These are phyloP conservation scores for Podabrus alpinus DNA, from an alignment of 2,888 invertebrate genomes.

Conservation along the genomic window DNA sequence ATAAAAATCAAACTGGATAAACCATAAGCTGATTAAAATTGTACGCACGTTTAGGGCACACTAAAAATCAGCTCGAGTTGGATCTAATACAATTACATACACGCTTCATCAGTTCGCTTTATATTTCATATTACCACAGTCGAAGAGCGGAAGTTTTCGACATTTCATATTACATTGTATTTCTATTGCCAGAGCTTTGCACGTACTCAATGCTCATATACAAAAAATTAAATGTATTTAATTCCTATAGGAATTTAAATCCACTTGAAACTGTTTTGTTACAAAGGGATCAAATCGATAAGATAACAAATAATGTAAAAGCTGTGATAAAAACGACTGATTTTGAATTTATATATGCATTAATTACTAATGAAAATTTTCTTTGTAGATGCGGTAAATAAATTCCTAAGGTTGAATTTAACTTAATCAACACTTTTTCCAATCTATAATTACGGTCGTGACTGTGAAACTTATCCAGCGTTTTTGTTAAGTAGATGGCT, in stretches of 20 bases:
- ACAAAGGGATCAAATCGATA: not conserved
- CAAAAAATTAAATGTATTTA: not conserved
- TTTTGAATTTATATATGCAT: not conserved
- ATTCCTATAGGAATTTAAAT: slow-evolving; percentile 22
- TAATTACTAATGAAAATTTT: not conserved
- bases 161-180: slow-evolving; percentile 33
- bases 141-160: slow-evolving; percentile 30
- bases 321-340: not conserved
- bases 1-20: slow-evolving; percentile 24
- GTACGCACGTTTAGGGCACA: slow-evolving; percentile 33
- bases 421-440: slow-evolving; percentile 36
- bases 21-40: slow-evolving; percentile 28
- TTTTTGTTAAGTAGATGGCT: slow-evolving; percentile 25
- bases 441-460: slow-evolving; percentile 30
- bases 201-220: not conserved
- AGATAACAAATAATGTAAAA: not conserved
- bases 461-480: slow-evolving; percentile 24
- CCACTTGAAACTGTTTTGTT: slow-evolving; percentile 16
- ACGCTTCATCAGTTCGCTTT: slow-evolving; percentile 36
- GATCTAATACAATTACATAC: slow-evolving; percentile 34
- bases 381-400: not conserved
- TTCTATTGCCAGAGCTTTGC: slow-evolving; percentile 22
- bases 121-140: slow-evolving; percentile 33
- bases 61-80: slow-evolving; percentile 33
- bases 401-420: slow-evolving; percentile 35